Evolutionary conservation across 2,888 invertebrate genomes (phyloP).

Genomic region (Drosophila koepferae): DNA sequence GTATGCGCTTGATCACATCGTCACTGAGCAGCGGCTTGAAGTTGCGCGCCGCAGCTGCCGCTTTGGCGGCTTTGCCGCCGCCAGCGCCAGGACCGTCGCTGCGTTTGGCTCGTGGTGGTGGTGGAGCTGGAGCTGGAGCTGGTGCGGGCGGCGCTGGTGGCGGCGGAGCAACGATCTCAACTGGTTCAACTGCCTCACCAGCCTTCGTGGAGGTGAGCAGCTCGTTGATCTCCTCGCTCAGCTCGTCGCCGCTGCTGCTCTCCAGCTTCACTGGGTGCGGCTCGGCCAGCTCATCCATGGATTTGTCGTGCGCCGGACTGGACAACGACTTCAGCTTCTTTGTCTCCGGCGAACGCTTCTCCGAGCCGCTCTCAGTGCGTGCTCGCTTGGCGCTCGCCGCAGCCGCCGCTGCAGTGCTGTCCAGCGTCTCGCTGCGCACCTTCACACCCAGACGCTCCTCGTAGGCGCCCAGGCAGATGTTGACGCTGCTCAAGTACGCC

Average conservation of each 20-base stretch:
- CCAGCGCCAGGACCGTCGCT: constrained; percentile 33
- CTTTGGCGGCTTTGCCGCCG: constrained; percentile 45
- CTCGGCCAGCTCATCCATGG: constrained; percentile 38
- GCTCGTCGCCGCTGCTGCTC: constrained; percentile 69
- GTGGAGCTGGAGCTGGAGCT: constrained; percentile 5
- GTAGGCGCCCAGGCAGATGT: constrained; percentile 91
- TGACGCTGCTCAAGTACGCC: constrained; percentile 91
- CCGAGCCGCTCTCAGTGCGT: constrained; percentile 88
- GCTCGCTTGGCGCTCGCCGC: constrained; percentile 84
- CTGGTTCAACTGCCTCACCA: constrained; percentile 12
- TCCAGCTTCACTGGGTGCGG: constrained; percentile 33
- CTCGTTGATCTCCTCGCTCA: constrained; percentile 80
- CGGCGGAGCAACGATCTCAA: constrained; percentile 4
- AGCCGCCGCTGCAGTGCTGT: constrained; percentile 70
- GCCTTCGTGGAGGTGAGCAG: constrained; percentile 48
- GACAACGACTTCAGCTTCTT: constrained; percentile 84
- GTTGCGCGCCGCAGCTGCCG: constrained; percentile 67
- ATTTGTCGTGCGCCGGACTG: constrained; percentile 55
- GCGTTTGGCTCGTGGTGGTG: constrained; percentile 52
- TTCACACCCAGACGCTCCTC: constrained; percentile 89
- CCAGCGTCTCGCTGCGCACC: constrained; percentile 85
- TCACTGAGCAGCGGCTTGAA: constrained; percentile 84
- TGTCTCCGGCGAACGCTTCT: constrained; percentile 86
- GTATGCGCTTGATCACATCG: constrained; percentile 83
- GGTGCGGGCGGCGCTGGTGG: constrained; percentile 4